Conservation (phyloP, 2,113 vertebrate genomes). For the Halichoerus grypus region DNA sequence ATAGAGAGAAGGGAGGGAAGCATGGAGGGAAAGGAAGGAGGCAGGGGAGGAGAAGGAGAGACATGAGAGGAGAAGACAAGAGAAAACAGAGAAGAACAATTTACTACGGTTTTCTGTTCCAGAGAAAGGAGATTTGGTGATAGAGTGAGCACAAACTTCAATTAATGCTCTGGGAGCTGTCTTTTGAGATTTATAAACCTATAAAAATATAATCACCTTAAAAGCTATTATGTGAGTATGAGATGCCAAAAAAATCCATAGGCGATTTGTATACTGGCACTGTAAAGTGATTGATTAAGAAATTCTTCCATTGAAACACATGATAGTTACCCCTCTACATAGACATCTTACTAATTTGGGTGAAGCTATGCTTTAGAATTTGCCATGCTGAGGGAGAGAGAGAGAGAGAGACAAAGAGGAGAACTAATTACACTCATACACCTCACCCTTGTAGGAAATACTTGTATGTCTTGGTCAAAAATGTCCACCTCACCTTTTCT, state of each 20-base stretch:
- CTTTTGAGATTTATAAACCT: neutral
- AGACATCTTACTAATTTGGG: neutral
- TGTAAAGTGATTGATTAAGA: neutral
- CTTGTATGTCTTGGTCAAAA: neutral
- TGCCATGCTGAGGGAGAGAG: neutral
- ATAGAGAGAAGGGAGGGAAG: neutral
- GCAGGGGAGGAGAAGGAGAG: neutral
- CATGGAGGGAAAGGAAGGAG: no score
- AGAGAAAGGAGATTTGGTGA: neutral
- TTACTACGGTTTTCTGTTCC: neutral
- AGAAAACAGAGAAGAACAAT: neutral
- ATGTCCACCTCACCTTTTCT: neutral
- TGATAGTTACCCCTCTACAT: no score
- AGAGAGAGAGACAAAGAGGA: neutral
- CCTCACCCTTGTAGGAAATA: neutral
- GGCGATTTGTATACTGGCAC: neutral
- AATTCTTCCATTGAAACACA: neutral
- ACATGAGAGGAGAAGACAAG: fast-evolving
- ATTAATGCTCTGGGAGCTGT: neutral
- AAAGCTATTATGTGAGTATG: neutral
- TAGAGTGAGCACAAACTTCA: neutral
- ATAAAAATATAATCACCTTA: neutral
- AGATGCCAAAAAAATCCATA: neutral
- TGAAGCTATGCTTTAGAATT: neutral
- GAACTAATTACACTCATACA: neutral